Percentiles rank a stretch among this genome's conserved stretches.
Conservation (phyloP, 2,797 vertebrate species). For the Siniperca undulata region DNA sequence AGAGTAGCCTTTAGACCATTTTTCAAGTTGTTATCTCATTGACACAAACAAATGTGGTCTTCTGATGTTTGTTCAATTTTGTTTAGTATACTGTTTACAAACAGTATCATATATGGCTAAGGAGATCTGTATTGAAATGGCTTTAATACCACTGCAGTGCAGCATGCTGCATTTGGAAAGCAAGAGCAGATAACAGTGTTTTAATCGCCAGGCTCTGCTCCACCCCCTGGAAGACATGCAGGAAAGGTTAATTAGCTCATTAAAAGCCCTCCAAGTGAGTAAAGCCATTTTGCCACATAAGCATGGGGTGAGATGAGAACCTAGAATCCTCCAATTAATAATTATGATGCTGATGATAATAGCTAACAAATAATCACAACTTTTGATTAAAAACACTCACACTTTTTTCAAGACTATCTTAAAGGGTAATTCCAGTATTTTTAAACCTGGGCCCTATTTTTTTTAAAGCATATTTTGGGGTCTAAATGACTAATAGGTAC, state of each 20-base stretch:
- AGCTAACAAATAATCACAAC: conserved; percentile 42
- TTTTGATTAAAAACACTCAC: conserved; percentile 32
- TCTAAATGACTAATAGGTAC: no score
- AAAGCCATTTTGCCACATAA: conserved; percentile 61
- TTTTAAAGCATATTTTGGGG: no score
- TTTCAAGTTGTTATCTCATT: conserved; percentile 34
- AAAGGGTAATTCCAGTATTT: no score
- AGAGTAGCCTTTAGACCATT: conserved; percentile 42
- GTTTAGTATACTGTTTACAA: conserved; percentile 29
- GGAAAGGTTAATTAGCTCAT: conserved; percentile 79
- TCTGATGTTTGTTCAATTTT: conserved; percentile 39
- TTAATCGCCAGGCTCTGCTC: conserved; percentile 63
- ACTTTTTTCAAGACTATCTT: conserved; percentile 6
- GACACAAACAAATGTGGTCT: conserved; percentile 46
- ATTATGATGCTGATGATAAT: conserved; percentile 44
- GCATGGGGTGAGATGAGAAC: conserved; percentile 43
- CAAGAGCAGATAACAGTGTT: conserved; percentile 60
- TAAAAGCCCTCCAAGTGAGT: conserved; percentile 73
- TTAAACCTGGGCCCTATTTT: no score
- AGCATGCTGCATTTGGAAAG: conserved; percentile 67
- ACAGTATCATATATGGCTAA: conserved; percentile 71
- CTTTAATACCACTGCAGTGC: conserved; percentile 71
- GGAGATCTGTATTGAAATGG: conserved; percentile 69
- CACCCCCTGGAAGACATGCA: conserved; percentile 79
- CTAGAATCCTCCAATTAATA: conserved; percentile 45